These are phyloP conservation scores for Gonatopus flavifemur DNA, from an alignment of 1,140 invertebrate genomes.

Conservation along the genomic window DNA sequence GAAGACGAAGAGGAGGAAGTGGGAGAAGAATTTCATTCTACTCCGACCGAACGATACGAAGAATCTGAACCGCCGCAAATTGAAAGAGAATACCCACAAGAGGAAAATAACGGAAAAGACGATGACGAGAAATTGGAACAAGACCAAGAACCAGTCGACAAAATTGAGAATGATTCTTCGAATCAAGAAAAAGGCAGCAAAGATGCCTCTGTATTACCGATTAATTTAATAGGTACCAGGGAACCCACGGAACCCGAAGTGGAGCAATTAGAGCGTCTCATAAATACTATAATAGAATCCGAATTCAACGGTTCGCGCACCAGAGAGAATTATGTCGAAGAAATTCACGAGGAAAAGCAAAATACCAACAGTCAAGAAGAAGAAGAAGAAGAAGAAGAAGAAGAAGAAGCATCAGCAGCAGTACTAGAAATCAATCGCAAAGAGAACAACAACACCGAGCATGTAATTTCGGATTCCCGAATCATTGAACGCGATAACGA, in stretches of 20 bases:
- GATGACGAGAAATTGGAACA: slow-evolving; percentile 16
- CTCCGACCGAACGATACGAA: slow-evolving; percentile 21
- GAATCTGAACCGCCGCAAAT: slow-evolving; percentile 21
- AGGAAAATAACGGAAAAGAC: slow-evolving; percentile 14
- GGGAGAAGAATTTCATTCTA: slow-evolving; percentile 11
- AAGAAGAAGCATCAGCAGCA: no score
- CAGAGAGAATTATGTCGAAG: slow-evolving; percentile 9
- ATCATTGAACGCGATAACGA: slow-evolving; percentile 6
- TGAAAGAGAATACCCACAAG: slow-evolving; percentile 19
- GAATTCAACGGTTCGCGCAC: slow-evolving; percentile 29
- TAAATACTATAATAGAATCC: slow-evolving; percentile 48
- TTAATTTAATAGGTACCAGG: slow-evolving; percentile 12
- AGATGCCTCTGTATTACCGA: no score
- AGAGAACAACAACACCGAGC: no score
- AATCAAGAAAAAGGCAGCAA: slow-evolving; percentile 6
- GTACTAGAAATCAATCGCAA: no score
- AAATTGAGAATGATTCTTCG: slow-evolving; percentile 10
- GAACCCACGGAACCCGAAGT: slow-evolving; percentile 34
- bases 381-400: no score
- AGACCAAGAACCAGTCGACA: slow-evolving; percentile 6
- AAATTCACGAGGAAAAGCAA: slow-evolving; percentile 9
- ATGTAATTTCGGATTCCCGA: slow-evolving; percentile 2
- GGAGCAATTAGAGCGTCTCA: slow-evolving; percentile 44
- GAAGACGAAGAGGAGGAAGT: no score
- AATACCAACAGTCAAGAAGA: no score